These are phyloP conservation scores for Trichonephila clavipes DNA, from an alignment of 1,140 invertebrate genomes.

Conservation along the genomic window DNA sequence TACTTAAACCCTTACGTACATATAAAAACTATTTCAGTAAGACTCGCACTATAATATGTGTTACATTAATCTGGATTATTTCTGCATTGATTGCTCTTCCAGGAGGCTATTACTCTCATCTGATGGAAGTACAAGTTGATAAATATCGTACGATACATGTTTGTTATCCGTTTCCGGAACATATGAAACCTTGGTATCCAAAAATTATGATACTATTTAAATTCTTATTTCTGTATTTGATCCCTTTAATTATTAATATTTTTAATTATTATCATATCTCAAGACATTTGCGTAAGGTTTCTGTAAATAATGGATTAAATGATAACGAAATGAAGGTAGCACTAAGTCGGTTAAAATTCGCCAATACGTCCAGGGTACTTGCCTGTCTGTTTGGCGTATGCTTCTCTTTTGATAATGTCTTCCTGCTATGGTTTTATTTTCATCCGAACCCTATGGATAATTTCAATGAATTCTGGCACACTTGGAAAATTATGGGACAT, in stretches of 20 bases:
- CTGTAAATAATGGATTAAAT: constrained; percentile 84
- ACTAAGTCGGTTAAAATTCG: constrained; percentile 83
- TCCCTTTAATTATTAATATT: constrained; percentile 90
- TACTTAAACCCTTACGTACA: constrained; percentile 90
- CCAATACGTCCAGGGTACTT: constrained; percentile 92
- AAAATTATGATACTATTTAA: constrained; percentile 86
- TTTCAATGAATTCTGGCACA: constrained; percentile 93
- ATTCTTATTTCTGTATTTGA: constrained; percentile 91
- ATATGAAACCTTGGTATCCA: constrained; percentile 86
- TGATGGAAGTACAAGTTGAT: constrained; percentile 83
- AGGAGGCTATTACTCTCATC: constrained; percentile 87
- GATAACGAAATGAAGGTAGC: constrained; percentile 80
- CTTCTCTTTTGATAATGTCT: constrained; percentile 91
- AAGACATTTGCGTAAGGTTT: constrained; percentile 89
- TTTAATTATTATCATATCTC: constrained; percentile 94
- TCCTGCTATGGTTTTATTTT: constrained; percentile 93
- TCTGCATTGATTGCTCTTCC: constrained; percentile 89
- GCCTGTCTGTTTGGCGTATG: constrained; percentile 94
- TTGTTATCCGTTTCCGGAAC: constrained; percentile 90
- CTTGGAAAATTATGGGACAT: constrained; percentile 90
- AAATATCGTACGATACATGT: constrained; percentile 83
- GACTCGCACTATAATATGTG: constrained; percentile 79
- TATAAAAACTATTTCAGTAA: constrained; percentile 83
- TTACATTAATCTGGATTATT: constrained; percentile 88
- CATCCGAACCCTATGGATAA: constrained; percentile 86